Evolutionary conservation across 1,140 invertebrate genomes (phyloP), one percentile per base, ranked within the genome.

Genomic region (Brachionus rotundiformis): DNA sequence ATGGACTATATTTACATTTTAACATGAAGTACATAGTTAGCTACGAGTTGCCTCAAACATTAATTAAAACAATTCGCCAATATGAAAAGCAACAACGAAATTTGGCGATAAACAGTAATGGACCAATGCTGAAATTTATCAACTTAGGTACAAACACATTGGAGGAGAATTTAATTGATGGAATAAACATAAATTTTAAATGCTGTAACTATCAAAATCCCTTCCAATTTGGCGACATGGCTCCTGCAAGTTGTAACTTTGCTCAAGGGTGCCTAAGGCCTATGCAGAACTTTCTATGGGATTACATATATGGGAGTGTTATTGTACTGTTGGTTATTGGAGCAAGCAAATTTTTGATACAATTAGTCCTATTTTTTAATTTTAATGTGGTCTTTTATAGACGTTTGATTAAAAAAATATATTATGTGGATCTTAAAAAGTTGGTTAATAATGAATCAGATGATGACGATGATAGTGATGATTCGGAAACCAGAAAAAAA

Each of bases 171-270:
- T 41, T 79, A 25, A 39, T 79, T 25, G 33, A 79, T 54, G 6
- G 5, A 39, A 79, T 79, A 8, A 79, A 79, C 41, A 36, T 31
- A 23, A n/a, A 33, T 25, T 79, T 79, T 27, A 63, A 59, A 16
- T 79, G 76, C 13, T 79, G 76, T 29, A 54, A 79, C 16, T 79
- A 79, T 79, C 59, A 59, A 25, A 79, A 79, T 39, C 76, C 76
- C 29, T 63, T 59, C 59, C 76, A 59, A 41, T 79, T 31, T 63
- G 76, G 76, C 27, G 76, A 79, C n/a, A 39, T 79, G 29, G 76
- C 59, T 19, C 76, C 76, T 23, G 13, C 11, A 10, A 79, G 76
- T 27, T 79, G 76, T 41, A 79, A 79, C 29, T 59, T 39, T 36
- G 16, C 19, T 1, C 76, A 41, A 79, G 76, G 47, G n/a, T 79